These are phyloP conservation scores for Antheraea pernyi DNA, from an alignment of 1,140 invertebrate genomes.

Conservation along the genomic window DNA sequence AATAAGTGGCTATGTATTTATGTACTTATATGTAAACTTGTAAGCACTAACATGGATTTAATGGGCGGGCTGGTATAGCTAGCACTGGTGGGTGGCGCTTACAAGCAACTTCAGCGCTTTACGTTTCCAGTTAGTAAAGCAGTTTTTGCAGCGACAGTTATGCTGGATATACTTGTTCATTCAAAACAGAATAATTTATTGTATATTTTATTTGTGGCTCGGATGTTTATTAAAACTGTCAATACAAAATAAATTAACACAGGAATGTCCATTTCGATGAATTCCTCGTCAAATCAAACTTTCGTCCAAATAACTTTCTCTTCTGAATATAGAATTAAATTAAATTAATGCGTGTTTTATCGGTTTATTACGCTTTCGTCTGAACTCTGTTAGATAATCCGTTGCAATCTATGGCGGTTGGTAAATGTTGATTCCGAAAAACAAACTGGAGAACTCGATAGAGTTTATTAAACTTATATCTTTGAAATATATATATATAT, in stretches of 20 bases:
- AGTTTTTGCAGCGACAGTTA: too few species aligned
- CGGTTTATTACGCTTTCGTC: neutral
- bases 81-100: neutral
- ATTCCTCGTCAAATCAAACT: constrained; percentile 16
- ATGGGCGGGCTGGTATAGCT: neutral
- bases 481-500: too few species aligned
- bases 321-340: constrained; percentile 14
- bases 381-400: neutral
- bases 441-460: neutral
- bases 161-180: too few species aligned
- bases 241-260: neutral
- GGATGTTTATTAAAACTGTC: too few species aligned
- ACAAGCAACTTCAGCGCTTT: too few species aligned
- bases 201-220: too few species aligned
- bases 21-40: constrained; percentile 1
- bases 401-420: neutral
- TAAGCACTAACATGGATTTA: neutral
- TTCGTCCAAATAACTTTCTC: constrained; percentile 23
- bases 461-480: neutral
- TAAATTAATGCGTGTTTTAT: constrained; percentile 4
- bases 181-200: too few species aligned
- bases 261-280: constrained; percentile 7
- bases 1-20: neutral
- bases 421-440: neutral
- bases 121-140: too few species aligned